phyloP scores from a whole-genome alignment of 92 coral and sea anemone species.

The Muricea muricata region DNA sequence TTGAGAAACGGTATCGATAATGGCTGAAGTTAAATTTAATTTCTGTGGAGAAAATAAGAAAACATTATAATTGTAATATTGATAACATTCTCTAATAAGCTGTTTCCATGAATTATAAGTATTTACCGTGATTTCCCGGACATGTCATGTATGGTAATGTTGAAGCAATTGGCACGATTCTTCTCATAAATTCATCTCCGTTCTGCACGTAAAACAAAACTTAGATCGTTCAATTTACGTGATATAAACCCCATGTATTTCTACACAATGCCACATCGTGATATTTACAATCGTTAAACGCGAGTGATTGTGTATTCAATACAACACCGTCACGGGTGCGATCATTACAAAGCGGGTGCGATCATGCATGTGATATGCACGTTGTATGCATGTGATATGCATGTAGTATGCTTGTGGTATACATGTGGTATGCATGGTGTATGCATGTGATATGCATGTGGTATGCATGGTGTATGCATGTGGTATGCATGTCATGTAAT shows the following conservation, averaged over 20 bases:
- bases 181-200: conserved; percentile 84
- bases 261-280: too few relatives aligned
- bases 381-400: background rate
- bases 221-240: background rate
- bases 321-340: too few relatives aligned
- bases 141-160: conserved; percentile 82
- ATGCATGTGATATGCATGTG: too few relatives aligned
- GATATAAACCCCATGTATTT: too few relatives aligned
- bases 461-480: too few relatives aligned
- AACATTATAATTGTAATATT: background rate
- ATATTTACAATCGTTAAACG: too few relatives aligned
- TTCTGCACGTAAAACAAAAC: conserved; percentile 53
- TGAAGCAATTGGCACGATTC: conserved; percentile 78
- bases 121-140: conserved; percentile 82
- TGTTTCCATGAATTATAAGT: background rate
- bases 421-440: background rate
- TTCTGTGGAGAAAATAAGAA: conserved; percentile 51
- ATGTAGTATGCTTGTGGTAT: background rate
- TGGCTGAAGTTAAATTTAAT: conserved; percentile 82
- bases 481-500: too few relatives aligned
- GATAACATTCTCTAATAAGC: background rate
- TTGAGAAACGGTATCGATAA: conserved; percentile 82
- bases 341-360: too few relatives aligned
- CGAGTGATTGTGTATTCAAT: too few relatives aligned
- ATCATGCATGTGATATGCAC: background rate